phyloP scores from a whole-genome alignment of 2,888 invertebrate genomes.

The Nudaria mundana region DNA sequence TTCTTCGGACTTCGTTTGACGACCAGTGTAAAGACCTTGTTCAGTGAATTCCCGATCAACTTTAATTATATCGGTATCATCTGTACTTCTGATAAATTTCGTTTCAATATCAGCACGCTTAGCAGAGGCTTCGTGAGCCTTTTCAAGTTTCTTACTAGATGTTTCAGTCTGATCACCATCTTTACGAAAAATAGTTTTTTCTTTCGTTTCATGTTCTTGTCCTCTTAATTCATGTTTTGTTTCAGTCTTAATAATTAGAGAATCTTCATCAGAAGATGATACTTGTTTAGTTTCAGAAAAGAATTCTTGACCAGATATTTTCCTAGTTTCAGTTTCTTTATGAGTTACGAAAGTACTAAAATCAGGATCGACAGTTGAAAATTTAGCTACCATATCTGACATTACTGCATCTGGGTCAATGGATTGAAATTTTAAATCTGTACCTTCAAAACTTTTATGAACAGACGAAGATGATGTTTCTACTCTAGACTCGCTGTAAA shows the following conservation, averaged over 20 bases:
- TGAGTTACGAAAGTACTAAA: constrained; percentile 72
- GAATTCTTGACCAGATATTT: constrained; percentile 75
- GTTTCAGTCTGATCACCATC: constrained; percentile 76
- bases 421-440: constrained; percentile 62
- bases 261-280: constrained; percentile 75
- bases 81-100: constrained; percentile 69
- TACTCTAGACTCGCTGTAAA: constrained; percentile 64
- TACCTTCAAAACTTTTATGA: constrained; percentile 61
- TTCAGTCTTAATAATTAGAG: constrained; percentile 70
- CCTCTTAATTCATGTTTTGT: constrained; percentile 71
- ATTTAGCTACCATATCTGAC: constrained; percentile 70
- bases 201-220: constrained; percentile 73
- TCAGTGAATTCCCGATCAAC: constrained; percentile 69
- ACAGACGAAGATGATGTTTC: constrained; percentile 73
- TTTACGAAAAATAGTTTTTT: constrained; percentile 68
- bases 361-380: constrained; percentile 52
- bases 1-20: constrained; percentile 73
- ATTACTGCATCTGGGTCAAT: constrained; percentile 66
- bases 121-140: constrained; percentile 74
- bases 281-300: constrained; percentile 74
- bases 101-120: constrained; percentile 73
- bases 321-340: constrained; percentile 74
- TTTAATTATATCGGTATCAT: constrained; percentile 66
- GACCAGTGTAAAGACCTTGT: constrained; percentile 70
- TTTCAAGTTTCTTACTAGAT: constrained; percentile 75